A percentile compares a stretch with the other conserved stretches of the same genome.
Evolutionary conservation across 2,888 invertebrate genomes (phyloP).

Genomic region (Polymixis lichenea): DNA sequence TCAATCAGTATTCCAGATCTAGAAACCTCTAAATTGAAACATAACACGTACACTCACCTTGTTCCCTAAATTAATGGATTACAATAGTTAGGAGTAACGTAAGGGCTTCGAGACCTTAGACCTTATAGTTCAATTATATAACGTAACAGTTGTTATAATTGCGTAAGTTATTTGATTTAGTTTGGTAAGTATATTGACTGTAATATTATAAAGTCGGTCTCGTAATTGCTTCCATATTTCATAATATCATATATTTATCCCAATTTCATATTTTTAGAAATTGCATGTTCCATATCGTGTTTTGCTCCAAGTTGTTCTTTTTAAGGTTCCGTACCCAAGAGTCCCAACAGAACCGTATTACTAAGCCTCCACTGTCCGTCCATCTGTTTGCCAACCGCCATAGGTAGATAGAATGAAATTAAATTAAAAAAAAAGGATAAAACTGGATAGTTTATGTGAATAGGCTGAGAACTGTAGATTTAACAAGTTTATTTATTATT

Average conservation of each 20-base stretch:
- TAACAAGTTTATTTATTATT: no score
- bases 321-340: no score
- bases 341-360: no score
- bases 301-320: no score
- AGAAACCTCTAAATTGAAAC: constrained; percentile 58
- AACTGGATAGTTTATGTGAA: no score
- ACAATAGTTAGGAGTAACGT: constrained; percentile 49
- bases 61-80: constrained; percentile 63
- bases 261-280: no score
- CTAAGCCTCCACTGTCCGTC: no score
- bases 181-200: constrained; percentile 19
- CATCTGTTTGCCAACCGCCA: no score
- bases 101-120: constrained; percentile 31
- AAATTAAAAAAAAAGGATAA: no score
- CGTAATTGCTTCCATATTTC: neutral
- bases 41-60: constrained; percentile 52
- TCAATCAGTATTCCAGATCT: constrained; percentile 9
- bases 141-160: constrained; percentile 33
- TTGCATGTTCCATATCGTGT: no score
- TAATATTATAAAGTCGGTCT: neutral
- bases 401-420: no score
- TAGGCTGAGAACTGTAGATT: no score
- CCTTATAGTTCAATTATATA: constrained; percentile 34
- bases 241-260: neutral
- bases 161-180: constrained; percentile 30